A percentile compares a stretch with the other conserved stretches of the same genome.
Conservation (phyloP, 2,113 vertebrate genomes). For the Condylura cristata region DNA sequence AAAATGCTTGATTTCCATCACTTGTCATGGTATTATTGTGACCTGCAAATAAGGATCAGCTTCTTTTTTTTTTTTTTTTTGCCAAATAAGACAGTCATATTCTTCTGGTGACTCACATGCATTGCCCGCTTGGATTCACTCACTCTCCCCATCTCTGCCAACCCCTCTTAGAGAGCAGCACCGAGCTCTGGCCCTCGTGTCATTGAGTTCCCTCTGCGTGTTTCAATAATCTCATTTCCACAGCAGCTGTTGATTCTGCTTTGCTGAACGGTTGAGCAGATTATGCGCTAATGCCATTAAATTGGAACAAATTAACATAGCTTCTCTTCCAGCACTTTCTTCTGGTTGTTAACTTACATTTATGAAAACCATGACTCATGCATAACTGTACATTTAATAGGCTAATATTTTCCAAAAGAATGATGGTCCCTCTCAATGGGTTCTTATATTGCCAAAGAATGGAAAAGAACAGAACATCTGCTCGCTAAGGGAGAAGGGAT, state of each 20-base stretch:
- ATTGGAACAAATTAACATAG: neutral
- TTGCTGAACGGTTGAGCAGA: neutral
- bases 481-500: neutral
- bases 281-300: neutral
- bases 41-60: neutral
- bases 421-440: neutral
- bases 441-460: neutral
- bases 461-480: neutral
- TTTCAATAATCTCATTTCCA: constrained; percentile 47
- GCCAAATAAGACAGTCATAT: neutral
- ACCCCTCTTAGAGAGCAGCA: neutral
- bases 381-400: neutral
- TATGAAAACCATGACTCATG: neutral
- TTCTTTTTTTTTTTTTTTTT: too few relatives aligned
- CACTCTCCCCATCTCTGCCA: neutral
- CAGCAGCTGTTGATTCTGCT: neutral
- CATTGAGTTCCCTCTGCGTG: neutral
- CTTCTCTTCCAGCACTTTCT: neutral
- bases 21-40: neutral
- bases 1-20: neutral
- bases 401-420: constrained; percentile 28
- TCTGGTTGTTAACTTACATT: neutral
- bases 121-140: neutral
- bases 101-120: neutral
- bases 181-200: neutral